A percentile compares a stretch with the other conserved stretches of the same genome.
These are phyloP conservation scores for Clunio marinus DNA, from an alignment of 2,888 invertebrate species.

Conservation along the genomic window DNA sequence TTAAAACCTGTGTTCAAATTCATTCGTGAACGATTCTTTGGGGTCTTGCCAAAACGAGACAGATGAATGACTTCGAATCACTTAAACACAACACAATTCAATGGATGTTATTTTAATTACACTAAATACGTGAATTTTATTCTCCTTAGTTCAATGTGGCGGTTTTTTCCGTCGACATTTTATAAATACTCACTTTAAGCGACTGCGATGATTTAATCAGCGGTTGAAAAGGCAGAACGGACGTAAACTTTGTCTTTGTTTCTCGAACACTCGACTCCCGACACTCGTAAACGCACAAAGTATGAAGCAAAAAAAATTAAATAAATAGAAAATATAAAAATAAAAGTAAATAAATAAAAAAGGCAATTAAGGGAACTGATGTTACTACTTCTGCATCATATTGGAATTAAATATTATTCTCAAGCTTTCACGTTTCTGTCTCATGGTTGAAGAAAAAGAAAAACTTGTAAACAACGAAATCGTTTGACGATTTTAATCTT, in stretches of 20 bases:
- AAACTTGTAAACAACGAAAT: no score
- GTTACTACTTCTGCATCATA: no score
- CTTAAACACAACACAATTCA: no score
- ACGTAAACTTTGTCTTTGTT: slow-evolving; percentile 3
- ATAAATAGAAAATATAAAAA: not conserved
- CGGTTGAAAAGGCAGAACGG: no score
- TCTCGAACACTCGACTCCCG: not conserved
- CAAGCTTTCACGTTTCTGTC: not conserved
- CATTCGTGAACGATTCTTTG: not conserved
- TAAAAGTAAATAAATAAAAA: no score
- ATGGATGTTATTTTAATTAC: slow-evolving; percentile 3
- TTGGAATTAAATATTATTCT: no score
- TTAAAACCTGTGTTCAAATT: no score
- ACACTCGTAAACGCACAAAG: not conserved
- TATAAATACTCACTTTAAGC: no score
- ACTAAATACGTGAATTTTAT: not conserved
- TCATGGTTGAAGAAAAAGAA: not conserved
- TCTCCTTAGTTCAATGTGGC: not conserved
- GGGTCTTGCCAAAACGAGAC: no score
- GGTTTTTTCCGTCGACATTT: no score
- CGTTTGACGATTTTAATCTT: not conserved
- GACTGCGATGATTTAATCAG: not conserved
- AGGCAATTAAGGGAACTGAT: not conserved
- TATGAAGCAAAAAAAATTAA: not conserved
- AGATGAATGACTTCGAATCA: no score